phyloP scores from a whole-genome alignment of 2,797 vertebrate genomes.

The Sitta carolinensis region DNA sequence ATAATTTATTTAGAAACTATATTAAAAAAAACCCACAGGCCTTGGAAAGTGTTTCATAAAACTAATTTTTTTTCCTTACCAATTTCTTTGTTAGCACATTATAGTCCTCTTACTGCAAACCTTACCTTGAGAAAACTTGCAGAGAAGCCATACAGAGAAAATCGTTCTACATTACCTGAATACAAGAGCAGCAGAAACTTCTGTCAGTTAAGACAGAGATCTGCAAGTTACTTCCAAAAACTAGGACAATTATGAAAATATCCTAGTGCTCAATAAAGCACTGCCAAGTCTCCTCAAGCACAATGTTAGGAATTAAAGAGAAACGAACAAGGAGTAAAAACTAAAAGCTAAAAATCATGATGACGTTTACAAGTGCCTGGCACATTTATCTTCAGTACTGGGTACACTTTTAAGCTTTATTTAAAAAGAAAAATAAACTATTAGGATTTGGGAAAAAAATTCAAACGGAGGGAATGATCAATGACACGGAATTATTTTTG shows the following conservation, averaged over 20 bases:
- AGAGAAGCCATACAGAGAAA: not conserved
- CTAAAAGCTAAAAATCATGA: not conserved
- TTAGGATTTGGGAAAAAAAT: not conserved
- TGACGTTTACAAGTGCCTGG: not conserved
- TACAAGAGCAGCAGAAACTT: not conserved
- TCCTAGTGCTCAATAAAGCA: not conserved
- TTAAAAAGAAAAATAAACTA: not conserved
- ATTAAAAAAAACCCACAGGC: not conserved
- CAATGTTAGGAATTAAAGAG: not conserved
- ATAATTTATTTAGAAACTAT: not conserved
- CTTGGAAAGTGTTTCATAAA: not conserved
- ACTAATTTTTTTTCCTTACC: not conserved
- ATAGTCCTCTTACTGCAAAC: not conserved
- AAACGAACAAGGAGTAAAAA: not conserved
- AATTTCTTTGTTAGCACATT: not conserved
- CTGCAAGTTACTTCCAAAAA: not conserved
- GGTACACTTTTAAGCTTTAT: not conserved
- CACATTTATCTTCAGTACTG: not conserved
- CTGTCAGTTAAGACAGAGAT: not conserved
- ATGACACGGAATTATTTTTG: fast-evolving
- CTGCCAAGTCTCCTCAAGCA: not conserved
- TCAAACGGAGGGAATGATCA: not conserved
- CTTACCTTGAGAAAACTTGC: not conserved
- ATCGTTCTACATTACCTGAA: not conserved
- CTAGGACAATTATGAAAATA: not conserved